phyloP scores from a whole-genome alignment of 2,113 vertebrate genomes.

The Salvelinus namaycush region DNA sequence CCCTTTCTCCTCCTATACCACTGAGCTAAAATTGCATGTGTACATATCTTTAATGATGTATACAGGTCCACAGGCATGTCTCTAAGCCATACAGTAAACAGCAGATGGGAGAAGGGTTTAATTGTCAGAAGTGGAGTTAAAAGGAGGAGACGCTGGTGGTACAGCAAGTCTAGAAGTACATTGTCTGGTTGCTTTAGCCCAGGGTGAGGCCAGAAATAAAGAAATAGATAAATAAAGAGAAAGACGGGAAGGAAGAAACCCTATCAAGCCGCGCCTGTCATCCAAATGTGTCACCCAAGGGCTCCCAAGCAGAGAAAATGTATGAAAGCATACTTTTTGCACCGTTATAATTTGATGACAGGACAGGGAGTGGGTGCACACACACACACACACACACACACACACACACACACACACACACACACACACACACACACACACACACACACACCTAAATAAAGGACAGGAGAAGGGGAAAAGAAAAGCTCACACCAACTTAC shows the following conservation, averaged over 20 bases:
- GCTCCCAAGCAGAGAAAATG: slow-evolving; percentile 17
- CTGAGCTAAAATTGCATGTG: background rate
- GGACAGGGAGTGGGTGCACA: background rate
- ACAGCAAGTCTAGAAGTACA: background rate
- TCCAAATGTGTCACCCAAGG: slow-evolving; percentile 41
- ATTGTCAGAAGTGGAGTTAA: slow-evolving; percentile 9
- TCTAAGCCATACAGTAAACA: background rate
- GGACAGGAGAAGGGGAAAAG: too few relatives aligned
- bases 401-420: background rate
- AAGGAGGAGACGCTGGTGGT: background rate
- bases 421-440: background rate
- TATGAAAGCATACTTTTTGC: slow-evolving; percentile 9
- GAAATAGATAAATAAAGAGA: slow-evolving; percentile 36
- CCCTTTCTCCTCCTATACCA: background rate
- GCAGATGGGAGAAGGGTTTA: background rate
- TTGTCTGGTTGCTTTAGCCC: slow-evolving; percentile 50
- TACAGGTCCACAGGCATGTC: background rate
- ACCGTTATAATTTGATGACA: slow-evolving; percentile 27
- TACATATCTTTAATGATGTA: background rate
- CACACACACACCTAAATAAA: background rate
- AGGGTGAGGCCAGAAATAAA: slow-evolving; percentile 64
- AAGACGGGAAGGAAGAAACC: background rate
- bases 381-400: background rate
- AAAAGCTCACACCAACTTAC: too few relatives aligned
- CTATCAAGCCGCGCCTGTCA: slow-evolving; percentile 26